A percentile compares a stretch with the other conserved stretches of the same genome.
phyloP scores from a whole-genome alignment of 2,113 vertebrate species.

The Heptranchias perlo region DNA sequence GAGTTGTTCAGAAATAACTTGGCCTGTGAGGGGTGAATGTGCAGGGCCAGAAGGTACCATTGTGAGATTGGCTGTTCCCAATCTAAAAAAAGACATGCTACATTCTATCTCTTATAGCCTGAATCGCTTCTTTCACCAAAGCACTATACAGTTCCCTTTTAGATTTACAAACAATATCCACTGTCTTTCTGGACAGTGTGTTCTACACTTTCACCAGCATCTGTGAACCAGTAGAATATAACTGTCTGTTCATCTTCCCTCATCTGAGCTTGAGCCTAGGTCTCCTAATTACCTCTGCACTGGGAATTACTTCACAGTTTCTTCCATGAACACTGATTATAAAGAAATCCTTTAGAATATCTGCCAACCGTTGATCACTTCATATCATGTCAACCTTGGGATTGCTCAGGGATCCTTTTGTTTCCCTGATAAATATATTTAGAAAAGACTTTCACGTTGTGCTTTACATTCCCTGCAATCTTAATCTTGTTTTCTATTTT shows the following conservation, averaged over 20 bases:
- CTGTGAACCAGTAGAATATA: not conserved
- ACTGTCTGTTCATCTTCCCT: not conserved
- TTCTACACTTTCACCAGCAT: not conserved
- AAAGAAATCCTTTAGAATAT: conserved; percentile 7
- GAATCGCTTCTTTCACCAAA: not conserved
- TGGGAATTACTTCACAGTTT: not conserved
- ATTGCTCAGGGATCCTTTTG: not conserved
- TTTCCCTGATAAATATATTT: not conserved
- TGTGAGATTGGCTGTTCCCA: not conserved
- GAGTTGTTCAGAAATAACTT: not conserved
- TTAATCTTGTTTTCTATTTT: not conserved
- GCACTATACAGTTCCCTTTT: not conserved
- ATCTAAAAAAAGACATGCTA: not conserved
- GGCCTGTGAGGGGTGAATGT: not conserved
- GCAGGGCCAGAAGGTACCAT: not conserved
- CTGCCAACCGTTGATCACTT: conserved; percentile 28
- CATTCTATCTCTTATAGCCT: not conserved
- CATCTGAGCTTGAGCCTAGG: no score
- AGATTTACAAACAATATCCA: not conserved
- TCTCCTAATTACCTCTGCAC: not conserved
- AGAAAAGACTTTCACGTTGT: not conserved
- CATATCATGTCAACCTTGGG: not conserved
- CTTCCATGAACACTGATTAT: conserved; percentile 4
- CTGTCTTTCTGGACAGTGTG: not conserved
- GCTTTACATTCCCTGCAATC: not conserved